Evolutionary conservation across 1,140 invertebrate genomes (phyloP), one percentile per base, ranked within the genome.

Genomic region (Zophobas morio): DNA sequence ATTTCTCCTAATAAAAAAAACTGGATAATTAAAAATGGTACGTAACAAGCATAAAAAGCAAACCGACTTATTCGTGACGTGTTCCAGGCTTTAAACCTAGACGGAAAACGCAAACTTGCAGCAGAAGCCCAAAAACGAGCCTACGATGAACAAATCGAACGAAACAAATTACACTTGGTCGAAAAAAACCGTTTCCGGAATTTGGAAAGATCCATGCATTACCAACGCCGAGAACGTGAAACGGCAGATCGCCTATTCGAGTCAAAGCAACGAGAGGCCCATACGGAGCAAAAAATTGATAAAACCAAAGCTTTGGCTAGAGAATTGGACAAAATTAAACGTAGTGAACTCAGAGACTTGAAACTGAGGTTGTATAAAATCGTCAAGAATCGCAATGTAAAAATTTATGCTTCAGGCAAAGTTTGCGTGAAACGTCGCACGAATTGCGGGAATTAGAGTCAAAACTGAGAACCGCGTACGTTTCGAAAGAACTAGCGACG

Each of bases 361-460:
- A 82, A 82, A 78, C 34, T 81, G 33, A 79, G 81, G 81, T 83
- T 72, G 42, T 8, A 46, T 46, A 46, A 46, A 46, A 46, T 46
- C 3, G 8, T 8, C 42, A 46, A 3, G 3, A 4, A 4, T 63
- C 34, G 54, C 53, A 47, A 60, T 57, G 20, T 8, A 49, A 47
- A 51, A 56, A 56, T 33, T 53, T 34, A 37, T 66, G 32, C 66
- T 75, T 47, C 32, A 82, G 84, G 42, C 85, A 86, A 77, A 80
- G 81, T 53, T 70, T 87, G 8, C 80, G 87, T n/a, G 84, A 86
- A 81, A 86, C 82, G 72, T 84, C 82, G 76, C 82, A 82, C 40
- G 87, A 88, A 81, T 78, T 88, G 63, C 72, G 84, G 57, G 84
- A 87, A 37, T 76, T 88, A 8, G 85, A 87, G 79, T 70, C 80